phyloP scores from a whole-genome alignment of 2,797 vertebrate species.

The Monodelphis domestica region DNA sequence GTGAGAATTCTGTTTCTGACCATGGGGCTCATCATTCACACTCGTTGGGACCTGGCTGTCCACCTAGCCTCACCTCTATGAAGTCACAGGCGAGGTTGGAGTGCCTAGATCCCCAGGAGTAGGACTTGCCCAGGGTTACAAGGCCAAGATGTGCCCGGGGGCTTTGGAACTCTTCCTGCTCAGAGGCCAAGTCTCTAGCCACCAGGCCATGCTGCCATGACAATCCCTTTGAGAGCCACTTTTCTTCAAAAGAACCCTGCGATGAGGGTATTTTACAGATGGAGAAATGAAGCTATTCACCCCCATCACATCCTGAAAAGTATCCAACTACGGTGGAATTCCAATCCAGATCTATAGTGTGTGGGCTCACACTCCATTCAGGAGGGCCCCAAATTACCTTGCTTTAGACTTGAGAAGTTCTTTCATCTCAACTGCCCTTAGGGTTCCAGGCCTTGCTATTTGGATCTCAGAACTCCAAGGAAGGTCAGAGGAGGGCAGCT shows the following conservation, averaged over 20 bases:
- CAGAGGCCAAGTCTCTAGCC: not conserved
- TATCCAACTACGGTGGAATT: not conserved
- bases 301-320: not conserved
- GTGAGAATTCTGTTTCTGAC: not conserved
- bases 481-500: no score
- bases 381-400: no score
- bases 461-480: not conserved
- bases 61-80: not conserved
- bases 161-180: not conserved
- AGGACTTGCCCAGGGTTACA: not conserved
- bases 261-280: not conserved
- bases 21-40: not conserved
- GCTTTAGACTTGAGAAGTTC: no score
- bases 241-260: not conserved
- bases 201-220: no score
- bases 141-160: no score
- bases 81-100: no score
- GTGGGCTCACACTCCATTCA: no score
- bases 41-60: not conserved
- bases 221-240: not conserved
- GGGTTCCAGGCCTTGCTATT: not conserved
- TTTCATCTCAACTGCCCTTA: not conserved
- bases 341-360: not conserved
- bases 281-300: not conserved
- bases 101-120: no score